phyloP scores from a whole-genome alignment of 2,113 vertebrate genomes.

The Amblyornis subalaris region DNA sequence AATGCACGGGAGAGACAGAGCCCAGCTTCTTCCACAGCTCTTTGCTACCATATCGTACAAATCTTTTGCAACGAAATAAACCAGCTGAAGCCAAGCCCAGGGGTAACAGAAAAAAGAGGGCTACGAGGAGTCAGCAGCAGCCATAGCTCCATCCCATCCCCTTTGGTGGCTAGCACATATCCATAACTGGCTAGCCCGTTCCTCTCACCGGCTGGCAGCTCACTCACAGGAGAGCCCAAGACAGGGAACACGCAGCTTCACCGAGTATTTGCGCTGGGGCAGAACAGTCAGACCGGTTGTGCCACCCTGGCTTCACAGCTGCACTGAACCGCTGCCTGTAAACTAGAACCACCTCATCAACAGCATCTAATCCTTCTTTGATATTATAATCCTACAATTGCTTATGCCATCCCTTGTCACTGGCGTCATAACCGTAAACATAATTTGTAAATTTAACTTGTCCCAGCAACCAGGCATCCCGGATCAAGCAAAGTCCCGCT shows the following conservation, averaged over 20 bases:
- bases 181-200: fast-evolving
- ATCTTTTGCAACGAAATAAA: not conserved
- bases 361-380: not conserved
- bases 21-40: not conserved
- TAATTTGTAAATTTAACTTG: not conserved
- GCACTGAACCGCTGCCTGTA: not conserved
- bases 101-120: not conserved
- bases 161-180: not conserved
- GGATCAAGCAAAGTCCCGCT: not conserved
- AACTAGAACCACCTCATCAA: not conserved
- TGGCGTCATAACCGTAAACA: not conserved
- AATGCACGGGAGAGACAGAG: fast-evolving
- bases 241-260: not conserved
- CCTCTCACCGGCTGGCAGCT: not conserved
- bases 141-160: fast-evolving
- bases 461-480: not conserved
- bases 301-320: not conserved
- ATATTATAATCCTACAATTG: not conserved
- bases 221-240: fast-evolving
- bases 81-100: not conserved
- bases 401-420: not conserved
- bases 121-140: not conserved
- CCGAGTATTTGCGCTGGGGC: fast-evolving
- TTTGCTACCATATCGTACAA: not conserved
- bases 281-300: fast-evolving